Evolutionary conservation across 2,888 invertebrate species (phyloP), one percentile per base, ranked within the genome.

Genomic region (Stomorhina lunata): DNA sequence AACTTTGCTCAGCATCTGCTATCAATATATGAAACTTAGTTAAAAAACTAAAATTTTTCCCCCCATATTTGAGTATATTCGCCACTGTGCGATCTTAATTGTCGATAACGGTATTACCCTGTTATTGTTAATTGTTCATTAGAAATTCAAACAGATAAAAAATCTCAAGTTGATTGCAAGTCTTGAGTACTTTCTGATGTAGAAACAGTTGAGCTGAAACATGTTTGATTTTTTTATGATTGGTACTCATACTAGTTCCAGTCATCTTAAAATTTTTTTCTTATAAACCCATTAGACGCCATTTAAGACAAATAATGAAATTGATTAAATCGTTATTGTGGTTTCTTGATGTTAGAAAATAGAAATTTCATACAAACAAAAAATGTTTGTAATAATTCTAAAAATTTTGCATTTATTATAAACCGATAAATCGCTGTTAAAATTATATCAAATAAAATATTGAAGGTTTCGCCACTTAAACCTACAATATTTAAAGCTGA

Each of bases 141-240:
- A 65, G 63, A 65, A 65, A 65, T 65, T 65, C 63, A 65, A 65
- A 65, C 29, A 32, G 45, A 65, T 45, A 65, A 45, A 45, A 37
- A 29, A n/a, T 37, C 3, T 65, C 10, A 53, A 17, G 55, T 17
- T 25, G 29, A n/a, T 9, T 65, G 45, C 29, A 65, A 65, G n/a
- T n/a, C n/a, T n/a, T n/a, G n/a, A 45, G 29, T 45, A 32, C n/a
- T 20, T 2, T n/a, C 29, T 32, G 4, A 55, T 65, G 40, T 37
- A n/a, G n/a, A n/a, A n/a, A 40, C 40, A n/a, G 9, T 29, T 20
- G 32, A 32, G 10, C 17, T 20, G 29, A 5, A 9, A 12, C 55
- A 32, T 55, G 22, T 48, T n/a, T n/a, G n/a, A n/a, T n/a, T n/a
- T n/a, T n/a, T n/a, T n/a, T n/a, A n/a, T n/a, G n/a, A n/a, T n/a